phyloP scores from a whole-genome alignment of 2,888 invertebrate genomes.

The Nycteola revayana region DNA sequence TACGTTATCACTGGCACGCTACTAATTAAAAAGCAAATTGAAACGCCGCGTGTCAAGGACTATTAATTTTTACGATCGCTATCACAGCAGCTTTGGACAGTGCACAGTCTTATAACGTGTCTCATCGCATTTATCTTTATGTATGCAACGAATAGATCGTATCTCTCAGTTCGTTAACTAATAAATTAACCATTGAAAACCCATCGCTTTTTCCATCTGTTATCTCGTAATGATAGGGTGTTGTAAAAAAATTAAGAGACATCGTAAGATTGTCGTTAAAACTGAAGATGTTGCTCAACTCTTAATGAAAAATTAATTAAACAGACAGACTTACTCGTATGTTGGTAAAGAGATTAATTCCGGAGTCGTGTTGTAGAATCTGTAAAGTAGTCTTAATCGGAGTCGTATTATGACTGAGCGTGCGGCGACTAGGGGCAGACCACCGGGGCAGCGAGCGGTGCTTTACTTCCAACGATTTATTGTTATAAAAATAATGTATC shows the following conservation, averaged over 20 bases:
- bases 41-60: conserved; percentile 60
- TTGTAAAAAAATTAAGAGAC: conserved; percentile 36
- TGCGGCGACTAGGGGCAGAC: conserved; percentile 52
- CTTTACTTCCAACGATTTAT: conserved; percentile 80
- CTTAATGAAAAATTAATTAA: conserved; percentile 19
- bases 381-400: conserved; percentile 32
- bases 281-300: conserved; percentile 15
- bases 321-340: conserved; percentile 14
- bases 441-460: conserved; percentile 69
- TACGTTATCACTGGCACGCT: conserved; percentile 31
- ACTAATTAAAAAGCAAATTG: conserved; percentile 71
- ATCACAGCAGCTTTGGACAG: conserved; percentile 41
- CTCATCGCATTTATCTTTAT: conserved; percentile 55
- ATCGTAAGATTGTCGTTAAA: conserved; percentile 25
- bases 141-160: conserved; percentile 56
- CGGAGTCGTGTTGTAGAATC: conserved; percentile 21
- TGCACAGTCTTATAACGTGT: conserved; percentile 43
- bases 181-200: conserved; percentile 62
- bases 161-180: conserved; percentile 50
- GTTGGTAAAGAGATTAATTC: conserved; percentile 30
- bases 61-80: conserved; percentile 71
- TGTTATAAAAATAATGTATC: conserved; percentile 82
- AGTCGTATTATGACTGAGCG: conserved; percentile 35
- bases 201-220: conserved; percentile 37
- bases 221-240: conserved; percentile 38